A percentile compares a stretch with the other conserved stretches of the same genome.
Conservation (phyloP, 2,888 invertebrate species). For the Nomada goodeniana region DNA sequence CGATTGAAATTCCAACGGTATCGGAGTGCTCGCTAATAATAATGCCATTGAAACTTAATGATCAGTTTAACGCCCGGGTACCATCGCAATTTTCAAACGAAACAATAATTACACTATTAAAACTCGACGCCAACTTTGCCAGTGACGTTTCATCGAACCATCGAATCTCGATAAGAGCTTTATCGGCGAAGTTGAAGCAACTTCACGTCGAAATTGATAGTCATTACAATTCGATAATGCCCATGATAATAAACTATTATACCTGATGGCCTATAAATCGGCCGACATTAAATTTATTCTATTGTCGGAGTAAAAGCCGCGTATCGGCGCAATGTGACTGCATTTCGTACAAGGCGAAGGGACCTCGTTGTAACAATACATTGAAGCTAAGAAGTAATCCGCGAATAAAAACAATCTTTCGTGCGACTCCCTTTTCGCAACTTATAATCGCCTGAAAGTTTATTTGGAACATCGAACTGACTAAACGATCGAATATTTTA, state of each 20-base stretch:
- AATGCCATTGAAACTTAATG: not conserved
- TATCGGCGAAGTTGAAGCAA: not conserved
- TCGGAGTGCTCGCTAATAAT: not conserved
- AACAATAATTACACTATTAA: conserved; percentile 10
- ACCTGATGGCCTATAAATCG: not conserved
- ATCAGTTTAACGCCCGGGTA: not conserved
- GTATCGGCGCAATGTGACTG: not conserved
- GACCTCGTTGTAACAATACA: not conserved
- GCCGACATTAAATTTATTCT: not conserved
- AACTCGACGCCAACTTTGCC: conserved; percentile 9
- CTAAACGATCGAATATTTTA: too few relatives aligned
- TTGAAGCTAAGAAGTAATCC: not conserved
- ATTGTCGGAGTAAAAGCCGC: not conserved
- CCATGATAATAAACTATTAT: not conserved
- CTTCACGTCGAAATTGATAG: not conserved
- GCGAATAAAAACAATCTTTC: not conserved
- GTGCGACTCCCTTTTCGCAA: too few relatives aligned
- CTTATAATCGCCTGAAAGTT: too few relatives aligned
- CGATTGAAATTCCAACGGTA: too few relatives aligned
- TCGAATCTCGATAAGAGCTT: not conserved
- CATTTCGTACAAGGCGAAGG: too few relatives aligned
- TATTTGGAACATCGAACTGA: too few relatives aligned
- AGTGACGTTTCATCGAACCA: not conserved
- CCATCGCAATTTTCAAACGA: not conserved
- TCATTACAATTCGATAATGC: not conserved